phyloP scores from a whole-genome alignment of 2,113 vertebrate species.

The mouse (Mus musculus) region GRCm39 chr2:155996501-155997000 shows the following conservation, averaged over 20 bases:
- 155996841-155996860: not conserved
- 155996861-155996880: no score
- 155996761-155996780: not conserved
- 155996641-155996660: not conserved
- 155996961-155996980: not conserved
- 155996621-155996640: not conserved
- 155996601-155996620: not conserved
- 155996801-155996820: not conserved
- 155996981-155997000: no score
- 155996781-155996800: not conserved
- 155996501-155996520: slow-evolving; percentile 79
- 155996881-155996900: not conserved
- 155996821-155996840: not conserved
- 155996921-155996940: not conserved
- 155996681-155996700: not conserved
- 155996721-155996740: not conserved
- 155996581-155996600: not conserved
- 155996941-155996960: not conserved
- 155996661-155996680: not conserved
- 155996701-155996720: not conserved
- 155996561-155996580: not conserved
- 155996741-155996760: not conserved
- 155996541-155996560: slow-evolving; percentile 69
- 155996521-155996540: slow-evolving; percentile 85
- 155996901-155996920: no score